Conservation (phyloP, 2,888 invertebrate genomes). For the Plebejus anna region DNA sequence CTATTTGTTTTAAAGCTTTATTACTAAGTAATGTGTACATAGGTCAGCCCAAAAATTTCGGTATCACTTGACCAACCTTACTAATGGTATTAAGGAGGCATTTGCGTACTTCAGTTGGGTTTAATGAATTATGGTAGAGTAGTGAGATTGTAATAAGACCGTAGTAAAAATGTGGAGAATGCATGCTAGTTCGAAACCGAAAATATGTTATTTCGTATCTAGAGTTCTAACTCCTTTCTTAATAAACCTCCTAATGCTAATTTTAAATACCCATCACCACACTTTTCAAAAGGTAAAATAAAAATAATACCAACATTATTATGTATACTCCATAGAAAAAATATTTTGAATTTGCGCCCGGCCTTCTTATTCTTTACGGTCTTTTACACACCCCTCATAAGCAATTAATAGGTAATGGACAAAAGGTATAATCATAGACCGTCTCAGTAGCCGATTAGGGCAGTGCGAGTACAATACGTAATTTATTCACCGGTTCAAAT, state of each 20-base stretch:
- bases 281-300: too few species aligned
- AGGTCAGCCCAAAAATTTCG: constrained; percentile 75
- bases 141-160: neutral
- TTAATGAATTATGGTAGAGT: neutral
- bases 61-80: constrained; percentile 68
- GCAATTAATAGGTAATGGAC: neutral
- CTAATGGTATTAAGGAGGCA: constrained; percentile 51
- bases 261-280: too few species aligned
- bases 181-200: too few species aligned
- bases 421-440: constrained; percentile 29
- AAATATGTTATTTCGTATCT: too few species aligned
- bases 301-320: too few species aligned
- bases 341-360: neutral
- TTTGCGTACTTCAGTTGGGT: neutral
- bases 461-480: constrained; percentile 46
- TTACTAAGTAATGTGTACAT: constrained; percentile 79
- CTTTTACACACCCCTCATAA: neutral
- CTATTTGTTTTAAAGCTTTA: constrained; percentile 80
- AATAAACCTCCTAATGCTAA: too few species aligned
- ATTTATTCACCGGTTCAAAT: constrained; percentile 73
- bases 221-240: too few species aligned
- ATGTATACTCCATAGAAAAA: neutral
- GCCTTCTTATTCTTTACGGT: neutral
- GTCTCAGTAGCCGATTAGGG: constrained; percentile 28
- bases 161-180: neutral